Base-by-base conservation (phyloP, 2,797 vertebrate genomes). In the Serranus cabrilla region DNA sequence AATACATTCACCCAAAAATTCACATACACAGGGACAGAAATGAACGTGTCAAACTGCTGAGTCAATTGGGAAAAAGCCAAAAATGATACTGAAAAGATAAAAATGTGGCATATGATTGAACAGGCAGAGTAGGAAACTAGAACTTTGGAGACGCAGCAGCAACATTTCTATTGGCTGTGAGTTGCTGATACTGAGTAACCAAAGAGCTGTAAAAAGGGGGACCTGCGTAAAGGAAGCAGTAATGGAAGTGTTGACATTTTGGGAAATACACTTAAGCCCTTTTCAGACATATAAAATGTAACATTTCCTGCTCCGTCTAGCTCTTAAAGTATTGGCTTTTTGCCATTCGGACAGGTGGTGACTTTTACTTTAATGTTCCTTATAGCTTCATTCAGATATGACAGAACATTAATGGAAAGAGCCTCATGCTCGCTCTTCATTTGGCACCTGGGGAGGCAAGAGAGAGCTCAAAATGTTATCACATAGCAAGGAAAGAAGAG, bases 1-100 rank as follows among this genome's bases (percentile, higher is more conserved):
- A 54, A 78, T 45, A 60, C 14, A 68, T 71, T 81, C 20, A 64
- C n/a, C 57, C 20, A 3, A 45, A 3, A 45, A n/a, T 71, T 54
- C 49, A 76, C 21, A 27, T 4, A 18, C 23, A 55, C 0, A 23
- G 12, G 45, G 25, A 40, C 21, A 58, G 59, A 68, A 55, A 69
- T 5, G 2, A 31, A 80, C 47, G 50, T 39, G 37, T 39, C 16
- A 59, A 55, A 70, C 39, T 21, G 49, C 54, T 37, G 51, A 43
- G 37, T 6, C 3, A 2, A 65, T 57, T 20, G 11, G 9, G 21
- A 9, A 34, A 73, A 39, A 46, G 20, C 4, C 11, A 42, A 14
- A 39, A 13, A 55, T 14, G 20, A 50, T 21, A 14, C 20, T 7
- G 47, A 37, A 23, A 37, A 10, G 11, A 49, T 18, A 40, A 54